Base-by-base conservation (phyloP, 2,888 invertebrate species). In the Synanthedon vespiformis region DNA sequence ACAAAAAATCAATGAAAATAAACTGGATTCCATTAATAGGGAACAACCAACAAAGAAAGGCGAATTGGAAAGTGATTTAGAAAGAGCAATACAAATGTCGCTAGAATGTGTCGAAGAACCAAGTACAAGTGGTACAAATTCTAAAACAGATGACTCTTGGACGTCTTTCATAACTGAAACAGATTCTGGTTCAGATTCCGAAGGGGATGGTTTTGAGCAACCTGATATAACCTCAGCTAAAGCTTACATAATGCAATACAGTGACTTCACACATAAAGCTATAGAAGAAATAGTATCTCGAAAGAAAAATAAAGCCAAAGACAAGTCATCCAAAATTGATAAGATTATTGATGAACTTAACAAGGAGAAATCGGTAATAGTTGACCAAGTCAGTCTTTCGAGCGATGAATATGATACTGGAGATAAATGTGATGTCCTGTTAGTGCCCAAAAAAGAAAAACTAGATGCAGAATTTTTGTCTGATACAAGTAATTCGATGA, bases 201-300 rank as follows among this genome's bases (percentile, higher is more conserved):
- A 89, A 54, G 88, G 88, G 61, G 78, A 84, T 64, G 74, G 76
- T 18, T 80, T 64, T 68, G 77, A 64, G 65, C 75, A 68, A 52
- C 73, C 80, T 53, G 77, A 85, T 57, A 76, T 89, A 61, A 84
- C 89, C 54, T 89, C 92, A 44, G 93, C 93, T 2, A 89, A 92
- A 67, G 88, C 89, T 41, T 94, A 93, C 59, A 94, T 94, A 88
- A 87, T 91, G 69, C 94, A 94, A 74, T 91, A 93, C 62, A 93
- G 91, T 62, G 94, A 92, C 56, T 89, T 94, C 63, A 92, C 93
- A 50, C 90, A 92, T 58, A 89, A 89, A 57, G 91, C 93, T 67
- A 92, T 95, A 56, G 77, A 88, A 40, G 80, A 89, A 61, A 88
- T 92, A 53, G 79, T 92, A 57, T 60, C 64, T 44, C 74, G 70